Conservation (phyloP, 2,113 vertebrate genomes). For the Limanda limanda region DNA sequence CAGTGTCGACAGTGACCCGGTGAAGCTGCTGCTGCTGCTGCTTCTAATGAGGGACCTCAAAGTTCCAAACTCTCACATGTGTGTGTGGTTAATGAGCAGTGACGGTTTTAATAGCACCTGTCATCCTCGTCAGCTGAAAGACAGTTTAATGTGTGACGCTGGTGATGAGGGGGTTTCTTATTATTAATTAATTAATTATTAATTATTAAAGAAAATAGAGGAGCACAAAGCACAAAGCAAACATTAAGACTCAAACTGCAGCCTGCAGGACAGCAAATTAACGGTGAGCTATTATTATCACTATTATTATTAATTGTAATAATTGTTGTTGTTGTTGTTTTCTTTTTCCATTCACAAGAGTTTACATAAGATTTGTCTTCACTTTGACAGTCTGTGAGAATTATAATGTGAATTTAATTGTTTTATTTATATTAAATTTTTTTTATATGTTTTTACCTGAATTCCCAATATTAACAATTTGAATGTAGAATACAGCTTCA, state of each 20-base stretch:
- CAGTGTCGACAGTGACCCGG: background rate
- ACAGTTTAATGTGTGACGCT: slow-evolving; percentile 12
- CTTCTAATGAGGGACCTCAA: background rate
- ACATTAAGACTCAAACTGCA: slow-evolving; percentile 17
- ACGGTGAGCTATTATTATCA: slow-evolving; percentile 27
- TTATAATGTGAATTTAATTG: background rate
- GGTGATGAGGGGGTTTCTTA: background rate
- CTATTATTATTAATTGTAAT: background rate
- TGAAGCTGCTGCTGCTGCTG: background rate
- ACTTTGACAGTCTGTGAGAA: no score
- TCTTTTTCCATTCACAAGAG: background rate
- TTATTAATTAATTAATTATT: background rate
- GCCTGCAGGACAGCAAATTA: slow-evolving; percentile 4
- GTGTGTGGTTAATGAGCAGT: slow-evolving; percentile 14
- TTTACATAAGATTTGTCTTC: no score
- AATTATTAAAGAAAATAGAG: background rate
- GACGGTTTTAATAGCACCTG: slow-evolving; percentile 48
- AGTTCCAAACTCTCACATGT: background rate
- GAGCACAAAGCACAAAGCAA: background rate
- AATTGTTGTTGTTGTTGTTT: background rate
- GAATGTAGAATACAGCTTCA: no score
- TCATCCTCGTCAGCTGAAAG: slow-evolving; percentile 14
- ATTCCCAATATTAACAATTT: no score
- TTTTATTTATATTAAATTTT: background rate
- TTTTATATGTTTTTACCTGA: background rate